Conservation (phyloP, 2,888 invertebrate species). For the Pycnomerus fuliginosus region DNA sequence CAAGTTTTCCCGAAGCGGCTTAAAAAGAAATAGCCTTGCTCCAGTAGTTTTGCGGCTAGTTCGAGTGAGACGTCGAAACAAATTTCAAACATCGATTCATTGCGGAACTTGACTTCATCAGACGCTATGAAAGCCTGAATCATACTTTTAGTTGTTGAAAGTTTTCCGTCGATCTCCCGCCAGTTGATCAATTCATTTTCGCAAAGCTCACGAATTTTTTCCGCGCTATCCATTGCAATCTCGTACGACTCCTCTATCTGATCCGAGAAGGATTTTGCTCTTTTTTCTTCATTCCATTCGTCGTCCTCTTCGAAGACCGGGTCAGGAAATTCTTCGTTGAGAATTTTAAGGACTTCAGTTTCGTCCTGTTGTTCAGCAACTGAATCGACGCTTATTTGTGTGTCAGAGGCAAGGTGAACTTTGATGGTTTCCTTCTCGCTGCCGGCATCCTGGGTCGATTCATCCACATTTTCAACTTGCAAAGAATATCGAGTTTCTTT, state of each 20-base stretch:
- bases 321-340: conserved; percentile 51
- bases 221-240: conserved; percentile 53
- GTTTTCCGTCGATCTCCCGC: conserved; percentile 50
- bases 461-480: conserved; percentile 17
- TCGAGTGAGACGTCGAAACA: conserved; percentile 57
- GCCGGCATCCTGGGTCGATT: conserved; percentile 8
- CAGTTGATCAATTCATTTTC: conserved; percentile 55
- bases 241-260: conserved; percentile 55
- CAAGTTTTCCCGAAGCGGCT: conserved; percentile 66
- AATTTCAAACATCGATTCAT: conserved; percentile 59
- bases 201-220: conserved; percentile 48
- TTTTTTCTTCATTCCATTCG: conserved; percentile 52
- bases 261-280: conserved; percentile 52
- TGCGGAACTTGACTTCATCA: conserved; percentile 52
- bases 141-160: no score
- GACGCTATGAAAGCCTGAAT: conserved; percentile 35
- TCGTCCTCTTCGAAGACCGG: conserved; percentile 49
- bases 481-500: conserved; percentile 40
- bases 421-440: conserved; percentile 28
- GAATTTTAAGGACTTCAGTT: conserved; percentile 50
- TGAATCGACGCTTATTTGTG: conserved; percentile 50
- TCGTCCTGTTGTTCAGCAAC: conserved; percentile 56
- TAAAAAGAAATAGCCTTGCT: conserved; percentile 60
- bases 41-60: conserved; percentile 59
- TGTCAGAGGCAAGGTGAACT: conserved; percentile 26